phyloP scores from a whole-genome alignment of 2,797 vertebrate species.

The Pyrocephalus nanus region DNA sequence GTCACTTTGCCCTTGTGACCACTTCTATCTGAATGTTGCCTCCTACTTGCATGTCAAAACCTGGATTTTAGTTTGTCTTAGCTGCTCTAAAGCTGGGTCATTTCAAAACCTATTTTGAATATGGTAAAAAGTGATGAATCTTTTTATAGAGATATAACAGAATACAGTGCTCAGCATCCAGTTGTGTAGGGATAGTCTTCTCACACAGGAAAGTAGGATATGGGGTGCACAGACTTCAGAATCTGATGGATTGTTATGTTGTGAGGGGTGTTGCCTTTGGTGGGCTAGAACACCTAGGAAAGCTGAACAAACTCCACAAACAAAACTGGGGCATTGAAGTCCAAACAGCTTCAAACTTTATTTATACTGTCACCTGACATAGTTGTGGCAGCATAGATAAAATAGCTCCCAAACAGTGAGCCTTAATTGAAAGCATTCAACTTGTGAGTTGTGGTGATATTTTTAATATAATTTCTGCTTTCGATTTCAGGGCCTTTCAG shows the following conservation, averaged over 20 bases:
- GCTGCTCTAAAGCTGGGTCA: background rate
- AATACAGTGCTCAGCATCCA: background rate
- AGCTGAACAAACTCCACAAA: no score
- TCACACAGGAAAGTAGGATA: background rate
- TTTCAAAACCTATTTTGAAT: background rate
- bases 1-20: background rate
- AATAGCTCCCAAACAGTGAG: background rate
- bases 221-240: background rate
- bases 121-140: background rate
- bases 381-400: background rate
- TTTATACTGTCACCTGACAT: background rate
- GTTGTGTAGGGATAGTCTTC: background rate
- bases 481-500: conserved; percentile 87
- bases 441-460: rapidly evolving
- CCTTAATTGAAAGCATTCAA: background rate
- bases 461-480: conserved; percentile 44
- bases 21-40: background rate
- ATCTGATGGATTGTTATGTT: background rate
- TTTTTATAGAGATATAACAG: background rate
- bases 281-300: background rate
- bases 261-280: background rate
- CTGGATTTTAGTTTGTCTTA: background rate
- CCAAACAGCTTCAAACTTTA: background rate
- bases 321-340: background rate
- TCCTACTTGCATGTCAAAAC: background rate